A percentile compares a stretch with the other conserved stretches of the same genome.
These are phyloP conservation scores for Gulo gulo DNA, from an alignment of 2,113 vertebrate genomes.

Conservation along the genomic window DNA sequence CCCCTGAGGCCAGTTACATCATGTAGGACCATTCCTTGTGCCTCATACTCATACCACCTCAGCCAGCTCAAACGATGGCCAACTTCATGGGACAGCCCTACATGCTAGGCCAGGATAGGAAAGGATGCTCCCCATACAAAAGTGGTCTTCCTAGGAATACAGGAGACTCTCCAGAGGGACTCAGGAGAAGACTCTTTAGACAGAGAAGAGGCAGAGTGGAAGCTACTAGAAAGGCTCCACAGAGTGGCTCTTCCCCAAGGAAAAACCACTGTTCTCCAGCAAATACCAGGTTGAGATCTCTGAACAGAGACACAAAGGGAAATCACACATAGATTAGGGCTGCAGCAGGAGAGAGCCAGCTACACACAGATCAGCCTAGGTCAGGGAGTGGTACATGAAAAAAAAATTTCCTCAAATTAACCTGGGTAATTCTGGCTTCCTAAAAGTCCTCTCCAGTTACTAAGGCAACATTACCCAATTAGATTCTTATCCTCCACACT, in stretches of 20 bases:
- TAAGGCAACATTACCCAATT: conserved; percentile 57
- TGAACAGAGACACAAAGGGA: not conserved
- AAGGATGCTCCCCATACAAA: not conserved
- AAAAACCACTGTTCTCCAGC: not conserved
- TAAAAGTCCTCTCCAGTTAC: conserved; percentile 54
- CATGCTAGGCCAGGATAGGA: not conserved
- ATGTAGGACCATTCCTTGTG: not conserved
- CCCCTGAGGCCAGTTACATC: not conserved
- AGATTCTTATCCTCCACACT: conserved; percentile 4
- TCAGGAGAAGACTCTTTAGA: not conserved
- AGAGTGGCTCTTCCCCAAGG: not conserved
- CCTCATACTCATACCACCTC: not conserved
- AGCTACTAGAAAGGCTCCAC: conserved; percentile 2
- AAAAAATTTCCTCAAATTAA: conserved; percentile 35
- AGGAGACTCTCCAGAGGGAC: not conserved
- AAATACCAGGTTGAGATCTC: not conserved
- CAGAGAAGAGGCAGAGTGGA: not conserved
- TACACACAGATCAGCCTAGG: not conserved
- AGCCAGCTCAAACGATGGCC: not conserved
- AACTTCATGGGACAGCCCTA: not conserved
- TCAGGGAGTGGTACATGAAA: not conserved
- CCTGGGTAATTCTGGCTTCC: conserved; percentile 29
- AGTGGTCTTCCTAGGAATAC: not conserved
- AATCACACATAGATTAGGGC: not conserved
- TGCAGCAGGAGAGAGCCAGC: not conserved